Evolutionary conservation across 2,888 invertebrate species (phyloP).

Genomic region (Campoletis raptor): DNA sequence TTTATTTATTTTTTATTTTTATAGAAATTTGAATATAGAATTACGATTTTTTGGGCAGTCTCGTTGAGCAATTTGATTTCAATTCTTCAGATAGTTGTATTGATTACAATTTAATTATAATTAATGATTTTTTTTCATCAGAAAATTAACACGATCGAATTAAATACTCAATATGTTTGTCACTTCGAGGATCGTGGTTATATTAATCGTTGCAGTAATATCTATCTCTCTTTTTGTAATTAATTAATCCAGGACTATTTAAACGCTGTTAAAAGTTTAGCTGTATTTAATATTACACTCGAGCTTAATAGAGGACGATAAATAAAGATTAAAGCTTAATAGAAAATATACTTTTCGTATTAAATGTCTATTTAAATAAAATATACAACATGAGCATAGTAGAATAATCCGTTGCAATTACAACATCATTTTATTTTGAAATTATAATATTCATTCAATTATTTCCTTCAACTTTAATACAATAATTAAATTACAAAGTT

Average conservation of each 20-base stretch:
- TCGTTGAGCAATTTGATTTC: background rate
- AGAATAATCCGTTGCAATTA: background rate
- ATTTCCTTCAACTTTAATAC: background rate
- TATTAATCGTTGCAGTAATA: background rate
- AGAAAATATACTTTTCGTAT: background rate
- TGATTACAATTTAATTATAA: background rate
- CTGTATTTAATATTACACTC: background rate
- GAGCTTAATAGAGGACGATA: background rate
- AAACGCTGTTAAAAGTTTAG: background rate
- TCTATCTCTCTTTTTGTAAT: background rate
- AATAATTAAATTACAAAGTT: too few relatives aligned
- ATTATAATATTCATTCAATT: background rate
- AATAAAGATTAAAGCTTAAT: background rate
- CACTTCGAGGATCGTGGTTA: background rate
- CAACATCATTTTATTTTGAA: background rate
- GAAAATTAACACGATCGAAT: background rate
- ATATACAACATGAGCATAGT: background rate
- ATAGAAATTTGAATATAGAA: too few relatives aligned
- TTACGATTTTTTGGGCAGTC: background rate
- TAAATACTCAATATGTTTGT: background rate
- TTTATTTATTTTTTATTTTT: too few relatives aligned
- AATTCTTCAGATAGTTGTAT: background rate
- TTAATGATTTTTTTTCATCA: background rate
- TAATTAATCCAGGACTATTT: background rate
- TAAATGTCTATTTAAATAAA: background rate